Base-by-base conservation (phyloP, 2,888 invertebrate species). In the Gymnosoma rotundatum region DNA sequence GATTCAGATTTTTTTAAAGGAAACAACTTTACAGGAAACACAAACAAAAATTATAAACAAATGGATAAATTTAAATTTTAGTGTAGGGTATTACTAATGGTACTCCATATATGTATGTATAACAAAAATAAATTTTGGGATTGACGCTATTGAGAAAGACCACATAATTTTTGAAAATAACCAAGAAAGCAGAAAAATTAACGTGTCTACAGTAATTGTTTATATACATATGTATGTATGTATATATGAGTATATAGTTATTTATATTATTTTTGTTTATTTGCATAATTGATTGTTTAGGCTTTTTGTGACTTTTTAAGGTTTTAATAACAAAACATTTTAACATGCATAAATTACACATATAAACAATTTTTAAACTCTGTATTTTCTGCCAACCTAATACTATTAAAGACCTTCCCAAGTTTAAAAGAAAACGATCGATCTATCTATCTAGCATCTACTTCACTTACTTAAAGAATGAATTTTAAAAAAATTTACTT, bases 61-160 rank as follows among this genome's bases (percentile, higher is more conserved):
- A n/a, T n/a, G n/a, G n/a, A n/a, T n/a, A n/a, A n/a, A n/a, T n/a
- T n/a, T n/a, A n/a, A n/a, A n/a, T n/a, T n/a, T n/a, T 45, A 2
- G 45, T 45, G 45, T 45, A 45, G 12, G 45, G 12, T 45, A 45
- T 25, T 25, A 25, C 4, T 25, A 25, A 2, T 25, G 1, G n/a
- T n/a, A n/a, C n/a, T n/a, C n/a, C n/a, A n/a, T n/a, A n/a, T n/a
- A n/a, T n/a, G n/a, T n/a, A n/a, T n/a, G n/a, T n/a, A n/a, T 4
- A 32, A 32, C 32, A 32, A 32, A 32, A 32, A 32, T 32, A 7
- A 32, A 32, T 32, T 32, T 32, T 32, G 32, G 12, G 74, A 42
- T n/a, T 70, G 45, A 48, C 60, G 32, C 32, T 84, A 84, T 84
- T 81, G 81, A 56, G 84, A 70, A 84, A 84, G 81, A 81, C 84